Conservation (phyloP, 2,888 invertebrate genomes). For the Meiosimyza platycephala region DNA sequence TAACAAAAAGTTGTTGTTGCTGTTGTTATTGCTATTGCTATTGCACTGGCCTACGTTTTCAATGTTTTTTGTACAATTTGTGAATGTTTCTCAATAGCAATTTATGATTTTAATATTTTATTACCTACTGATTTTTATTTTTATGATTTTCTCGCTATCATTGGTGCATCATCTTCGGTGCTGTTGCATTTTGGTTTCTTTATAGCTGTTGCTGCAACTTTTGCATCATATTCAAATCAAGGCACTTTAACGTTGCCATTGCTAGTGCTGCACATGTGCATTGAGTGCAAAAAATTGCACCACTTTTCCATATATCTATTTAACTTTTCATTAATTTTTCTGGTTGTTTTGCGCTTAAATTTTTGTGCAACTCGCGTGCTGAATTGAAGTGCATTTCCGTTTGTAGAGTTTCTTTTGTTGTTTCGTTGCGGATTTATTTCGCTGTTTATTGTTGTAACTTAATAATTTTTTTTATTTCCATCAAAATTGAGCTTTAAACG, state of each 20-base stretch:
- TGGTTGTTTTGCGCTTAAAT: not conserved
- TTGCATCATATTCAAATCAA: slow-evolving; percentile 10
- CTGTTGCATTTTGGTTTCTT: not conserved
- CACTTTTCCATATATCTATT: slow-evolving; percentile 35
- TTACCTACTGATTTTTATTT: not conserved
- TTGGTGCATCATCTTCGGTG: not conserved
- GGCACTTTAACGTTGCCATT: slow-evolving; percentile 8
- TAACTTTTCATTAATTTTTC: slow-evolving; percentile 30
- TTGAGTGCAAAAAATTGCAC: slow-evolving; percentile 1
- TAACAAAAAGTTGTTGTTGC: not conserved
- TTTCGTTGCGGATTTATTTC: too few species aligned
- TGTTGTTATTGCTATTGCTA: not conserved
- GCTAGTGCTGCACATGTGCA: not conserved
- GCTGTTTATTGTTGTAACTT: too few species aligned
- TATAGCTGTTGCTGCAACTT: too few species aligned
- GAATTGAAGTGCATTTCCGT: slow-evolving; percentile 28
- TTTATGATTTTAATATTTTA: not conserved
- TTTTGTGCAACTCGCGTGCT: slow-evolving; percentile 21
- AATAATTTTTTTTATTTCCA: too few species aligned
- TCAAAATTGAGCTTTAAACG: too few species aligned
- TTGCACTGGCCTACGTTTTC: slow-evolving; percentile 12
- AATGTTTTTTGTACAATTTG: slow-evolving; percentile 14
- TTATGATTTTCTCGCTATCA: not conserved
- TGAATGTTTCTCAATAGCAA: slow-evolving; percentile 18
- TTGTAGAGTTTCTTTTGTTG: not conserved